Conservation (phyloP, 2,113 vertebrate species). For the Pampusana beccarii region DNA sequence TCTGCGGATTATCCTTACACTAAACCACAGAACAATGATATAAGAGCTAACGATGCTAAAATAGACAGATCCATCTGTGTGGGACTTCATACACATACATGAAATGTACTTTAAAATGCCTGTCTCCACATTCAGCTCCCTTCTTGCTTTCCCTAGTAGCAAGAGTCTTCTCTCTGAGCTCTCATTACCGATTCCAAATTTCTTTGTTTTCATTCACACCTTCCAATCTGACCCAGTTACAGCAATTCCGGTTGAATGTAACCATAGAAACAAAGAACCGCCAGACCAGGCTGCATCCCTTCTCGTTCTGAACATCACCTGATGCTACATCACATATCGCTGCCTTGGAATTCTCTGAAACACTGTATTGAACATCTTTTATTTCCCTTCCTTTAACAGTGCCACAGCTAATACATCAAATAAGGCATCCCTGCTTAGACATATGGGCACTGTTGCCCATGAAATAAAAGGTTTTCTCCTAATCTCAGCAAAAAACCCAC, state of each 20-base stretch:
- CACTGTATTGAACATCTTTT: fast-evolving
- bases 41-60: not conserved
- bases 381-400: not conserved
- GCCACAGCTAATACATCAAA: not conserved
- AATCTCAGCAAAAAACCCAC: not conserved
- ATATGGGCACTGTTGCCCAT: fast-evolving
- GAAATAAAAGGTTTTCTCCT: not conserved
- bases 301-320: not conserved
- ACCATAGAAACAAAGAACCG: slow-evolving; percentile 55
- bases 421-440: not conserved
- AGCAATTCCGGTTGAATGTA: not conserved
- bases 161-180: not conserved
- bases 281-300: not conserved
- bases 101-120: not conserved
- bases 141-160: not conserved
- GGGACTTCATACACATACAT: fast-evolving
- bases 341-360: not conserved
- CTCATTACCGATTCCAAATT: not conserved
- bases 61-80: not conserved
- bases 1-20: not conserved
- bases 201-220: slow-evolving; percentile 40
- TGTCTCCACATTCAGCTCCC: not conserved
- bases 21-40: fast-evolving
- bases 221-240: slow-evolving; percentile 43
- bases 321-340: not conserved